Evolutionary conservation across 2,797 vertebrate genomes (phyloP), one percentile per base, ranked within the genome.

Genomic region (Thalassophryne amazonica): DNA sequence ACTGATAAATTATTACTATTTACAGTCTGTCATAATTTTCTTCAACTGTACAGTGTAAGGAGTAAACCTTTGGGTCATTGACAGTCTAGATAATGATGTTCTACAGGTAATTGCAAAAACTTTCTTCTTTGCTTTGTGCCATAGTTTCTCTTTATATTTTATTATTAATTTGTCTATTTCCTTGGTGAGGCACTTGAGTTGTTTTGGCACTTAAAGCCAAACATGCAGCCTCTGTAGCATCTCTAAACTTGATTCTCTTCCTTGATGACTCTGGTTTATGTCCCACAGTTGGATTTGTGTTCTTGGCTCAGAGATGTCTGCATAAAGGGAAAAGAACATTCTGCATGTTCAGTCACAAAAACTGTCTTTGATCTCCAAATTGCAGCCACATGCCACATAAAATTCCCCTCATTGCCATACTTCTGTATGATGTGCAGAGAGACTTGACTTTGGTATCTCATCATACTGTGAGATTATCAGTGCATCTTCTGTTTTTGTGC

Each of bases 351-450:
- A 61, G 54, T 54, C 53, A 78, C 58, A 55, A 16, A 13, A 43
- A 22, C 34, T 54, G 60, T 58, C 55, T 85, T 86, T 86, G 71
- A 86, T 85, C 73, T 73, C 65, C 47, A 76, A 85, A 71, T 78
- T 65, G 56, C 55, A 50, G 55, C 52, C 45, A 69, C 61, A 22
- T 38, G 48, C 30, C 48, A 45, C 70, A 59, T 61, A 63, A 64
- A 68, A 65, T 69, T 60, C 64, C 36, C 48, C 31, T 30, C 37
- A 82, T 78, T 69, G 47, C 28, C 54, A 40, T 57, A 48, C 50
- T 67, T 73, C 62, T 74, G n/a, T n/a, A n/a, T n/a, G 59, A 73
- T 69, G 36, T 56, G 59, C 47, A 33, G 65, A 51, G 37, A 34
- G 25, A 22, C 32, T 13, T 30, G 4, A 14, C 56, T 80, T 69